Conservation (phyloP, 2,888 invertebrate species). For the Lithophane socia region DNA sequence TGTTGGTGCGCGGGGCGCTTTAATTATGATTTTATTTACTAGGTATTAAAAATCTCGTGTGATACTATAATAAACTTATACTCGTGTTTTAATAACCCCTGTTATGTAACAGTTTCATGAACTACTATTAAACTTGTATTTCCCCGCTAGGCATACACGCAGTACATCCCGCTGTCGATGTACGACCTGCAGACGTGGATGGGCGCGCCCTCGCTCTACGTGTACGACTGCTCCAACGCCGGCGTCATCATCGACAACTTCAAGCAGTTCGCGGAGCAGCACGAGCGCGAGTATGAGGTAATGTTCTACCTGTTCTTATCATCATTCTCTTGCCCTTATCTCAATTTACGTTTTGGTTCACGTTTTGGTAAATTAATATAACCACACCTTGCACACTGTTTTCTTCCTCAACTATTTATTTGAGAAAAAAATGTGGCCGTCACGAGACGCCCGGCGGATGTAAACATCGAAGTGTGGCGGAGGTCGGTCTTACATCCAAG, state of each 20-base stretch:
- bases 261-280: conserved; percentile 97
- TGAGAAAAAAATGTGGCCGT: too few relatives aligned
- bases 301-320: background rate
- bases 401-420: too few relatives aligned
- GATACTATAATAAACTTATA: background rate
- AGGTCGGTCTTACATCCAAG: too few relatives aligned
- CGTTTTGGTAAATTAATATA: background rate
- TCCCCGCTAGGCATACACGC: conserved; percentile 95
- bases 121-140: background rate
- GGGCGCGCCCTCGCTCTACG: conserved; percentile 99
- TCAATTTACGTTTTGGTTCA: background rate
- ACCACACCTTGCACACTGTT: too few relatives aligned
- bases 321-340: background rate
- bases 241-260: conserved; percentile 98
- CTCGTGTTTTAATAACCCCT: background rate
- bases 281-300: conserved; percentile 93
- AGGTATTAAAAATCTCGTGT: background rate
- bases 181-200: conserved; percentile 99
- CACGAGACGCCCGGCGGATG: too few relatives aligned
- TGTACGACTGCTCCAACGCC: conserved; percentile 99
- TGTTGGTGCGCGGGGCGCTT: too few relatives aligned
- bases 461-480: too few relatives aligned
- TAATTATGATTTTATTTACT: too few relatives aligned
- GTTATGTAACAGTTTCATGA: background rate
- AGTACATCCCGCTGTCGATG: conserved; percentile 99